These are phyloP conservation scores for Mormyrus proboscirostris DNA, from an alignment of 2,797 vertebrate genomes.

Conservation along the genomic window DNA sequence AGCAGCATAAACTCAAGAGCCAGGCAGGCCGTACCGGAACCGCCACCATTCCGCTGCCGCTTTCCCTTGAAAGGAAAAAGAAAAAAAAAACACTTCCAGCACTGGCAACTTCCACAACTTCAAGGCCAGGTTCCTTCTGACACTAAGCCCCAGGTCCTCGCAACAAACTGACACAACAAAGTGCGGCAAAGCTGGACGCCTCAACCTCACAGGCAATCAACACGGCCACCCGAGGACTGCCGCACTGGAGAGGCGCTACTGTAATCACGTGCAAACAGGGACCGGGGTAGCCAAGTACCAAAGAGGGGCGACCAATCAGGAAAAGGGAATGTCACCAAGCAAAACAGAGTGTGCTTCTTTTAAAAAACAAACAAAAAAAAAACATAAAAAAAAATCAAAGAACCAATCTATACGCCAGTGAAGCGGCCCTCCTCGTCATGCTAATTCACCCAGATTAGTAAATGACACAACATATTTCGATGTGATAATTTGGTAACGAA, in stretches of 20 bases:
- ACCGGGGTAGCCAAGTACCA: not conserved
- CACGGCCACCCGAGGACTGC: not conserved
- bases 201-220: slow-evolving; percentile 24
- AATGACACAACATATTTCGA: not conserved
- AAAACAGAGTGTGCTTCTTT: slow-evolving; percentile 36
- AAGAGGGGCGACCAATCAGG: slow-evolving; percentile 42
- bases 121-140: not conserved
- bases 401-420: not conserved
- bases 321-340: not conserved
- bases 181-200: slow-evolving; percentile 17
- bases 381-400: not conserved
- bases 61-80: not conserved
- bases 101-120: not conserved
- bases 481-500: not conserved
- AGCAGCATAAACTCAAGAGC: not conserved
- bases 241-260: slow-evolving; percentile 19
- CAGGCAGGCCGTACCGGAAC: too few relatives aligned
- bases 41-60: too few relatives aligned
- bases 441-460: not conserved
- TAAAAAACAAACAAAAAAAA: not conserved
- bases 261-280: slow-evolving; percentile 23
- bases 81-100: not conserved
- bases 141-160: not conserved
- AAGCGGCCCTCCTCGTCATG: slow-evolving; percentile 14
- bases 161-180: slow-evolving; percentile 15